These are phyloP conservation scores for Drosophila prosaltans DNA, from an alignment of 1,140 invertebrate genomes.

Conservation along the genomic window DNA sequence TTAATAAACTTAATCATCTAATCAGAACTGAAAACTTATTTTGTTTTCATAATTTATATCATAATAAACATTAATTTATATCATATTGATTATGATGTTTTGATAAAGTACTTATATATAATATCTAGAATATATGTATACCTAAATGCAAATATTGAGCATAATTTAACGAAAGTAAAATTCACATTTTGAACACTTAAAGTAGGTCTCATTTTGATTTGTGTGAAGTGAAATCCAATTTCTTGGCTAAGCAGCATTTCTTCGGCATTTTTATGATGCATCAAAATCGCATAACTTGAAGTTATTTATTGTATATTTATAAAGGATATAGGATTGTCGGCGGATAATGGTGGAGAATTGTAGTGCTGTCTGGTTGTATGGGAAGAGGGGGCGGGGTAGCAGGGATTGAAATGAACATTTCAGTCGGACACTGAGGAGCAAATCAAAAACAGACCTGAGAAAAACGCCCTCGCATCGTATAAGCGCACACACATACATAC, in stretches of 20 bases:
- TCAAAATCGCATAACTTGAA: conserved; percentile 23
- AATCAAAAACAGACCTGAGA: conserved; percentile 15
- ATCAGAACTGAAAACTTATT: no score
- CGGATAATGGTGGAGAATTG: not conserved
- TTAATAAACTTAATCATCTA: no score
- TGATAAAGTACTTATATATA: no score
- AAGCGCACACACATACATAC: not conserved
- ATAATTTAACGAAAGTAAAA: not conserved
- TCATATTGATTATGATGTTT: no score
- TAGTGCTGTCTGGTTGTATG: not conserved
- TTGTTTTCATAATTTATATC: no score
- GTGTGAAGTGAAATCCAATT: conserved; percentile 3
- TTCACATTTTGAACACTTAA: not conserved
- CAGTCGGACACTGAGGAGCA: conserved; percentile 3
- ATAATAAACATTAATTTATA: no score
- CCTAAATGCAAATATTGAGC: not conserved
- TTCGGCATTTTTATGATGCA: conserved; percentile 24
- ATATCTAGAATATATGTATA: no score
- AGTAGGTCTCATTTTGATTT: not conserved
- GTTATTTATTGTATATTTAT: conserved; percentile 18
- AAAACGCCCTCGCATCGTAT: conserved; percentile 7
- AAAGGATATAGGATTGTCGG: not conserved
- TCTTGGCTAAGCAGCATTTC: conserved; percentile 4
- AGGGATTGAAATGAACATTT: not conserved
- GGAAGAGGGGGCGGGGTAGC: not conserved